phyloP scores from a whole-genome alignment of 2,113 vertebrate species.

The Mormoops blainvillei region DNA sequence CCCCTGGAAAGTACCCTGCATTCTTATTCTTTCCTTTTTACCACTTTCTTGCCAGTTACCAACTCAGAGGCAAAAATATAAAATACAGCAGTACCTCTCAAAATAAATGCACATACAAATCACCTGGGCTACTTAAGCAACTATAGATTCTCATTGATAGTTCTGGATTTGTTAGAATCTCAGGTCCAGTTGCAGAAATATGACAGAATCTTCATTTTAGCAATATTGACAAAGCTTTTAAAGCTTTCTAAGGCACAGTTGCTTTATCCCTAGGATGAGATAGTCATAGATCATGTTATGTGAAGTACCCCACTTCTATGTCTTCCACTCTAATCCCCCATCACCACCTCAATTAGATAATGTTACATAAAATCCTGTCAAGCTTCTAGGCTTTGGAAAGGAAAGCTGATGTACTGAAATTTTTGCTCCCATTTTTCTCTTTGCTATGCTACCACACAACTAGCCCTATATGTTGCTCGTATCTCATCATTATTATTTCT shows the following conservation, averaged over 20 bases:
- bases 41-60: neutral
- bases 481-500: neutral
- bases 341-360: neutral
- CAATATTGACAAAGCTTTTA: neutral
- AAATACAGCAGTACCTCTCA: neutral
- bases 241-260: neutral
- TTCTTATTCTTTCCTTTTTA: neutral
- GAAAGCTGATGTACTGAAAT: neutral
- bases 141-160: neutral
- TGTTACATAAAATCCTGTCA: neutral
- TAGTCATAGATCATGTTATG: neutral
- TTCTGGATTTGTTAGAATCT: neutral
- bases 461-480: neutral
- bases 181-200: fast-evolving
- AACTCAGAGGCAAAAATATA: neutral
- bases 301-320: neutral
- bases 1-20: neutral
- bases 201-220: neutral
- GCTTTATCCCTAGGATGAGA: neutral
- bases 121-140: neutral
- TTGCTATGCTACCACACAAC: neutral
- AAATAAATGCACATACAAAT: neutral
- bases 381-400: neutral
- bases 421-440: neutral
- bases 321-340: neutral